A percentile compares a stretch with the other conserved stretches of the same genome.
Conservation (phyloP, 2,888 invertebrate species). For the Argyresthia goedartella region DNA sequence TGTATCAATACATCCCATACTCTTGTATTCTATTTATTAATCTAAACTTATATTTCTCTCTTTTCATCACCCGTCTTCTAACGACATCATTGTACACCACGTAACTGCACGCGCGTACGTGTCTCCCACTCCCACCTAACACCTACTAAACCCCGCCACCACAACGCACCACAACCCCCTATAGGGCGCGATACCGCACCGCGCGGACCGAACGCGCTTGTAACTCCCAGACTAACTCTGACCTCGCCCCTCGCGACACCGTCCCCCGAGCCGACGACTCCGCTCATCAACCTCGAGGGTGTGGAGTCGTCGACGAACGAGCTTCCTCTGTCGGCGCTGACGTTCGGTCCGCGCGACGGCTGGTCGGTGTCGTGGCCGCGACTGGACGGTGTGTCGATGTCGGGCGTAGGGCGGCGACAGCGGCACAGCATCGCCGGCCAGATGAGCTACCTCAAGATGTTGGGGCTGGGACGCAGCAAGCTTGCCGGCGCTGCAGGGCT, state of each 20-base stretch:
- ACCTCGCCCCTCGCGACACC: conserved; percentile 18
- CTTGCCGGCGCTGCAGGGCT: conserved; percentile 83
- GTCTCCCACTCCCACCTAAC: conserved; percentile 8
- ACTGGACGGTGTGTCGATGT: conserved; percentile 45
- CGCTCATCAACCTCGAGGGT: conserved; percentile 48
- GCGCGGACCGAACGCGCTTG: not conserved
- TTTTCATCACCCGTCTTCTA: conserved; percentile 38
- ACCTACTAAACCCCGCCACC: conserved; percentile 17
- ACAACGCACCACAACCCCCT: conserved; percentile 10
- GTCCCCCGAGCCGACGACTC: conserved; percentile 32
- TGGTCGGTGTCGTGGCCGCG: conserved; percentile 16
- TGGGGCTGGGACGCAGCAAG: conserved; percentile 77
- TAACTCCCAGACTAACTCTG: conserved; percentile 19
- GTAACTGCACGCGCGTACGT: conserved; percentile 24
- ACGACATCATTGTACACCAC: conserved; percentile 31
- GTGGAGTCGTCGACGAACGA: conserved; percentile 77
- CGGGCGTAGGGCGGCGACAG: conserved; percentile 82
- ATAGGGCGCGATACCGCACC: not conserved
- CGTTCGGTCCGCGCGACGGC: conserved; percentile 40
- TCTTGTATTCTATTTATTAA: conserved; percentile 21
- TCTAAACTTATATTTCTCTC: conserved; percentile 32
- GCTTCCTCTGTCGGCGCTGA: conserved; percentile 74
- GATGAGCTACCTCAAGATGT: conserved; percentile 93
- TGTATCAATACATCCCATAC: conserved; percentile 18
- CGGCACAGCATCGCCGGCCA: conserved; percentile 97